Percentiles rank a stretch among this genome's conserved stretches.
Evolutionary conservation across 2,888 invertebrate species (phyloP).

Genomic region (Leucania comma): DNA sequence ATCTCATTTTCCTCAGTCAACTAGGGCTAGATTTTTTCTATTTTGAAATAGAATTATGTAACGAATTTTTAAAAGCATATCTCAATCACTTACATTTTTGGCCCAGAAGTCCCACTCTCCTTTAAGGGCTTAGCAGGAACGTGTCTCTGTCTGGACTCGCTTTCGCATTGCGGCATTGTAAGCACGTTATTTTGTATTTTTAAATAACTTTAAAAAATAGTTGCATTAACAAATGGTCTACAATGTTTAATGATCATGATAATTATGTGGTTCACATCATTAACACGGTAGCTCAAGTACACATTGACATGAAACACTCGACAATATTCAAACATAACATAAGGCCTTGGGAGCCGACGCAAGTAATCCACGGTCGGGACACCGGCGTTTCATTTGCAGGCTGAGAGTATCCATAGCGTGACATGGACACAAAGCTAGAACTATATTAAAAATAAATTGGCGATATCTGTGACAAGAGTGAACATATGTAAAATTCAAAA

Average conservation of each 20-base stretch:
- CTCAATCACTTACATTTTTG: too few species aligned
- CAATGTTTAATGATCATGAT: constrained; percentile 4
- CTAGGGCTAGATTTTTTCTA: too few species aligned
- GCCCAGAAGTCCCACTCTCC: too few species aligned
- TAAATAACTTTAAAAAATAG: background rate
- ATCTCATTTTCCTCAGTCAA: too few species aligned
- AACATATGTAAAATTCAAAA: constrained; percentile 80
- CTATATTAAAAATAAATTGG: constrained; percentile 62
- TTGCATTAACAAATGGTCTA: background rate
- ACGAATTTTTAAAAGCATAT: too few species aligned
- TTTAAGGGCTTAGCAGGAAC: background rate
- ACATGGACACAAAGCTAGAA: constrained; percentile 33
- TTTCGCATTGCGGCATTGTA: constrained; percentile 28
- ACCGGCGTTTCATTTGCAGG: constrained; percentile 16
- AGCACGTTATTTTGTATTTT: background rate
- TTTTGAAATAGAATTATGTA: too few species aligned
- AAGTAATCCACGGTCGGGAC: constrained; percentile 1
- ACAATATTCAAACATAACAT: constrained; percentile 33
- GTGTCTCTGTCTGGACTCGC: background rate
- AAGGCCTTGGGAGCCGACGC: background rate
- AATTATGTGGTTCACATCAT: constrained; percentile 21
- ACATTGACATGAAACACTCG: constrained; percentile 18
- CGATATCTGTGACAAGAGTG: constrained; percentile 64
- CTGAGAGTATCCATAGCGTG: constrained; percentile 26
- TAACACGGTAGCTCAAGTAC: constrained; percentile 12